Conservation (phyloP, 2,888 invertebrate species). For the Euplagia quadripunctaria region DNA sequence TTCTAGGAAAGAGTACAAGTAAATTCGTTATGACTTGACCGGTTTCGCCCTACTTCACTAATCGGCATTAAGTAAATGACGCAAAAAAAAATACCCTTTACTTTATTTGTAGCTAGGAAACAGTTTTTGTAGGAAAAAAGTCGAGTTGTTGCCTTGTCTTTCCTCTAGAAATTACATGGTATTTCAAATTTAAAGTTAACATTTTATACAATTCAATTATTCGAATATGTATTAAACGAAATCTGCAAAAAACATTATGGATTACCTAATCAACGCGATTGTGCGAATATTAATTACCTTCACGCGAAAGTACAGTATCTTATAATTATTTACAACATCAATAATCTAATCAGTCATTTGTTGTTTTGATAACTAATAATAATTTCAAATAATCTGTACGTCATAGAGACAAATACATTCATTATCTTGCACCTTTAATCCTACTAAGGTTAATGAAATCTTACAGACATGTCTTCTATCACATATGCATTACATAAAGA, state of each 20-base stretch:
- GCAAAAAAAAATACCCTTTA: no score
- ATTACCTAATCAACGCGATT: not conserved
- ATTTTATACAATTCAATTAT: not conserved
- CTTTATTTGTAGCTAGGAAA: constrained; percentile 3
- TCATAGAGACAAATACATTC: not conserved
- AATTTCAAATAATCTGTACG: not conserved
- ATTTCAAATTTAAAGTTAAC: no score
- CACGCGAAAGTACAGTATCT: not conserved
- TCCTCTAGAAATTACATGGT: no score
- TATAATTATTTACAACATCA: not conserved
- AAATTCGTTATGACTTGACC: constrained; percentile 16
- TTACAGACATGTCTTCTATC: constrained; percentile 35
- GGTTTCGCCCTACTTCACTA: constrained; percentile 15
- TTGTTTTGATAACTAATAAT: not conserved
- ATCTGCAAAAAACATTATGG: not conserved
- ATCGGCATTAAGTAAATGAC: constrained; percentile 3
- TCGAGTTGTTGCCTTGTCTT: no score
- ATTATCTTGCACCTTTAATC: not conserved
- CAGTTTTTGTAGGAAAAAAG: not conserved
- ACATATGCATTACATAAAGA: constrained; percentile 20
- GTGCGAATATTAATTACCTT: not conserved
- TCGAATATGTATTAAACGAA: not conserved
- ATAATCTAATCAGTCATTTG: constrained; percentile 4
- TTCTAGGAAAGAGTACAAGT: constrained; percentile 16
- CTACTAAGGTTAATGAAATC: constrained; percentile 6